These are phyloP conservation scores for Chiroxiphia lanceolata DNA, from an alignment of 2,797 vertebrate species.

Conservation along the genomic window DNA sequence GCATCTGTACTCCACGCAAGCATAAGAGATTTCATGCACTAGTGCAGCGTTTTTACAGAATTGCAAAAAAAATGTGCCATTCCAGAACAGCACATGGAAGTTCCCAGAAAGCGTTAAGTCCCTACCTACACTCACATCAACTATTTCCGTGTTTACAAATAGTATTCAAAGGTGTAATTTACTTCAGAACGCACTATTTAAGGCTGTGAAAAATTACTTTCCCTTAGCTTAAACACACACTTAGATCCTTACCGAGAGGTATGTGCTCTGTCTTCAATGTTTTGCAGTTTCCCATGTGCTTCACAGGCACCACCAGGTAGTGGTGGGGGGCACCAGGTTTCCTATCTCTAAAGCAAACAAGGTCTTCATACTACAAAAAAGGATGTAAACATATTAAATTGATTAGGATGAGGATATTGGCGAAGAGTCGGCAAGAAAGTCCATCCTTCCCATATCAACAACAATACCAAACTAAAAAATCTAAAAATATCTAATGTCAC, in stretches of 20 bases:
- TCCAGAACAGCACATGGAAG: neutral
- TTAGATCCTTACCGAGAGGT: constrained; percentile 79
- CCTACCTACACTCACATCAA: neutral
- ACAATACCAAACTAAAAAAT: neutral
- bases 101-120: neutral
- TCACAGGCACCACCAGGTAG: constrained; percentile 92
- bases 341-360: constrained; percentile 93
- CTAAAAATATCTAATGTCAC: rapidly evolving
- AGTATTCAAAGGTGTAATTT: neutral
- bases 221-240: rapidly evolving
- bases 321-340: constrained; percentile 90
- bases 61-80: rapidly evolving
- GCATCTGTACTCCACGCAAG: neutral
- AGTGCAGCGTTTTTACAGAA: neutral
- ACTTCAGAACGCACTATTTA: neutral
- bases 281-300: constrained; percentile 91
- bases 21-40: neutral
- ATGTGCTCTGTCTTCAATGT: constrained; percentile 85
- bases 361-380: constrained; percentile 86
- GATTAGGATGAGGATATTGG: rapidly evolving
- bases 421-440: neutral
- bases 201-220: neutral
- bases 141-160: neutral
- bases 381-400: rapidly evolving
- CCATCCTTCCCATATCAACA: rapidly evolving